These are phyloP conservation scores for Hexactinellida sp. DNA, from an alignment of 37 sponge, comb jelly and placozoan species.

Conservation along the genomic window DNA sequence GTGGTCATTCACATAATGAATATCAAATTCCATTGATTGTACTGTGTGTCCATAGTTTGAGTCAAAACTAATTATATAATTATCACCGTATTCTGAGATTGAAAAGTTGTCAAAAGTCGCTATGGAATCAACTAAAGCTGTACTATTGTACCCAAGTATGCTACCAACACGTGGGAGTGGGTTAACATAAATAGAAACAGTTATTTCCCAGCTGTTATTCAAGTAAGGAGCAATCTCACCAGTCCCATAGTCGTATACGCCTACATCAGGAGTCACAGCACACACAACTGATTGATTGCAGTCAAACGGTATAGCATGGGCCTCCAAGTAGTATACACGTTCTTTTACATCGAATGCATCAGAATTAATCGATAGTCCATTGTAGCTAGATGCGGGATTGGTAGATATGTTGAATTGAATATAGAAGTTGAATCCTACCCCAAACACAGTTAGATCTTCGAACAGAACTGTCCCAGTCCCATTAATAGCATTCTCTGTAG, in stretches of 20 bases:
- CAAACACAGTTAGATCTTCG: not conserved
- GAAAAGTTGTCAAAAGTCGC: conserved; percentile 12
- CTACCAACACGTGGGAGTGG: not conserved
- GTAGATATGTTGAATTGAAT: not conserved
- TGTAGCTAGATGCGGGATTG: not conserved
- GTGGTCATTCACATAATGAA: conserved; percentile 1
- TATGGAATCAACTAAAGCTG: not conserved
- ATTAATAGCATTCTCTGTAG: not conserved
- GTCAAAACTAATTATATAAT: not conserved
- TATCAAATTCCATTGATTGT: not conserved
- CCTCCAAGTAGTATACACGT: not conserved
- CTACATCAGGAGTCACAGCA: not conserved
- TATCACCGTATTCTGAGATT: not conserved
- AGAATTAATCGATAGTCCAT: not conserved
- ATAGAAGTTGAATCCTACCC: not conserved
- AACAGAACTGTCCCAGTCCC: not conserved
- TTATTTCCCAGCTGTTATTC: conserved; percentile 1
- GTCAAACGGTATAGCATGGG: not conserved
- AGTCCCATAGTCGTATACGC: not conserved
- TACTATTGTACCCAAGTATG: not conserved
- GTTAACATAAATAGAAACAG: not conserved
- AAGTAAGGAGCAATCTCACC: not conserved
- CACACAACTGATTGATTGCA: conserved; percentile 1
- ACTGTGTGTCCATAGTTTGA: not conserved
- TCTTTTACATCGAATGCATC: not conserved